These are phyloP conservation scores for Perognathus longimembris DNA, from an alignment of 2,113 vertebrate genomes.

Conservation along the genomic window DNA sequence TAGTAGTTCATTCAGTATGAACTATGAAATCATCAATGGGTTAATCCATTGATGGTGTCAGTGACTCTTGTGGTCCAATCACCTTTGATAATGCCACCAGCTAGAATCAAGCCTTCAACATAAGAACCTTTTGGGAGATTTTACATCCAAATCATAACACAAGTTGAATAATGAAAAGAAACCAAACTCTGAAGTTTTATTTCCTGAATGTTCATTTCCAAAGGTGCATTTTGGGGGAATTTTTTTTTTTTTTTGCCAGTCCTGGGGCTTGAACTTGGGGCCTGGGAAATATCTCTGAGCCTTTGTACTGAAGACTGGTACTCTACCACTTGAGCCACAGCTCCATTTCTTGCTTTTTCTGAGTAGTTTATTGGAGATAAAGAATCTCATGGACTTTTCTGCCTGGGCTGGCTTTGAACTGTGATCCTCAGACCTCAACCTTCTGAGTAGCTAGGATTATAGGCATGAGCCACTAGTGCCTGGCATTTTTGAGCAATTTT, in stretches of 20 bases:
- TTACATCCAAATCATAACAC: neutral
- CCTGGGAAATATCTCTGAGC: no score
- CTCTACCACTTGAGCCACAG: no score
- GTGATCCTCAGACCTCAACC: no score
- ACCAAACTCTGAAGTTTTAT: neutral
- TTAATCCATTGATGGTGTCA: neutral
- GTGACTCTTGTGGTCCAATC: neutral
- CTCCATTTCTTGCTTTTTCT: no score
- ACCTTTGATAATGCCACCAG: neutral
- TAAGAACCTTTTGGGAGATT: neutral
- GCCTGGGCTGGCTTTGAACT: no score
- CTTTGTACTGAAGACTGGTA: no score
- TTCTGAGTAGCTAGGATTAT: no score
- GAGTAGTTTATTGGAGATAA: no score
- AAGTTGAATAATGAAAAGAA: conserved; percentile 31
- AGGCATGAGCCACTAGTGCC: no score
- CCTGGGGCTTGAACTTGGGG: no score
- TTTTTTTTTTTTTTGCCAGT: no score
- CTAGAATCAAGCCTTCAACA: neutral
- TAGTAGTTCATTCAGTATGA: neutral
- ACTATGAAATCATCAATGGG: neutral
- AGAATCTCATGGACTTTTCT: no score
- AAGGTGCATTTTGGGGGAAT: neutral
- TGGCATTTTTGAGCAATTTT: neutral
- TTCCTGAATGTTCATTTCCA: conserved; percentile 8